Conservation (phyloP, 2,113 vertebrate species). For the Crocuta crocuta region DNA sequence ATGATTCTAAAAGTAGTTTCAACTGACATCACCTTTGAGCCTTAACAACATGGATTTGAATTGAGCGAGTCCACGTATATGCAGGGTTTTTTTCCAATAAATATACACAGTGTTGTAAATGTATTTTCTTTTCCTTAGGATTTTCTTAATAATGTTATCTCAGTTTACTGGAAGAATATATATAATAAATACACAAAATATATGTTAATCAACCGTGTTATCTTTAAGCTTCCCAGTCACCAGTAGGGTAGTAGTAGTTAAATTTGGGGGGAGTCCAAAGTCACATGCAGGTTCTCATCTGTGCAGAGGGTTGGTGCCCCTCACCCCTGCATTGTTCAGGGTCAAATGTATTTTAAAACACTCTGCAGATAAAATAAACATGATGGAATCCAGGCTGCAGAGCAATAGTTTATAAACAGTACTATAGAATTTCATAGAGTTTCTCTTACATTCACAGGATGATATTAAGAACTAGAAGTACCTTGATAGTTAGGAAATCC, state of each 20-base stretch:
- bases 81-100: background rate
- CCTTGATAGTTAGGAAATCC: background rate
- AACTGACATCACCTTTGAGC: background rate
- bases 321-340: background rate
- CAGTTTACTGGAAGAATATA: background rate
- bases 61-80: background rate
- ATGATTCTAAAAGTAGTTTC: slow-evolving; percentile 12
- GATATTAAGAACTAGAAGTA: background rate
- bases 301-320: background rate
- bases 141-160: background rate
- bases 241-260: background rate
- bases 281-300: background rate
- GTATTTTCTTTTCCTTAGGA: background rate
- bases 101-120: background rate
- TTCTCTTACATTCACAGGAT: background rate
- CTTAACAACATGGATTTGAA: background rate
- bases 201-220: background rate
- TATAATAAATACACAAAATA: background rate
- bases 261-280: background rate
- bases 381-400: background rate
- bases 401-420: background rate
- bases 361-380: background rate
- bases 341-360: background rate
- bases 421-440: background rate
- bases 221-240: background rate